Percentiles rank a stretch among this genome's conserved stretches.
Conservation (phyloP, 2,888 invertebrate genomes). For the Ophioninae sp. region DNA sequence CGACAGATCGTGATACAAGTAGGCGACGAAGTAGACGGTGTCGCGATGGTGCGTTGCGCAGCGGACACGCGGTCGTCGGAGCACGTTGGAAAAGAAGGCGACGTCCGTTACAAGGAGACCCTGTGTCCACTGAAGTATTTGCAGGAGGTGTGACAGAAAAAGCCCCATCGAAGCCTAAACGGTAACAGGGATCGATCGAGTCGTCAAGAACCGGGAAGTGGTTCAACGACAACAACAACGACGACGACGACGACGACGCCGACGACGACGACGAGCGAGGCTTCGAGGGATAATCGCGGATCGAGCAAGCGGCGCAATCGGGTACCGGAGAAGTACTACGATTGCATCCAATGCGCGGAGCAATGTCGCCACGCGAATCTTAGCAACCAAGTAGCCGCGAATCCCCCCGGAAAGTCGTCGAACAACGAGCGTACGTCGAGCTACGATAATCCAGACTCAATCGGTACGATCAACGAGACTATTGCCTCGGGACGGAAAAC, state of each 20-base stretch:
- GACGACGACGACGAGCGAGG: not conserved
- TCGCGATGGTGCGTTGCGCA: conserved; percentile 96
- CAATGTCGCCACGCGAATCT: conserved; percentile 76
- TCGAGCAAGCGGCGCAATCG: conserved; percentile 13
- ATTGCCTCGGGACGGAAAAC: conserved; percentile 24
- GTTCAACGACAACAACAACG: conserved; percentile 60
- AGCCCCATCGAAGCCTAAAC: conserved; percentile 76
- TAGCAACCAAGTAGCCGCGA: conserved; percentile 68
- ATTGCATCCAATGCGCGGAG: conserved; percentile 78
- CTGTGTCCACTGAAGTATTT: conserved; percentile 97
- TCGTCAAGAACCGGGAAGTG: conserved; percentile 69
- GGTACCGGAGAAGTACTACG: conserved; percentile 77
- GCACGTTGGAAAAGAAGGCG: conserved; percentile 76
- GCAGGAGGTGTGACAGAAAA: conserved; percentile 94
- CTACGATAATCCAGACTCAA: conserved; percentile 36
- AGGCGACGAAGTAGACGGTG: conserved; percentile 95
- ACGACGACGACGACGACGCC: conserved; percentile 45
- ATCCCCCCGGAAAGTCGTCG: conserved; percentile 30
- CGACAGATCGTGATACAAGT: conserved; percentile 95
- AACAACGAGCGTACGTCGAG: conserved; percentile 51
- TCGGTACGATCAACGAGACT: conserved; percentile 59
- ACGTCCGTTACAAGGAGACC: conserved; percentile 84
- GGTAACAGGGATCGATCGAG: conserved; percentile 73
- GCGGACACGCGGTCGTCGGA: conserved; percentile 86
- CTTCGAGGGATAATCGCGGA: not conserved